These are phyloP conservation scores for Spizaetus ornatus DNA, from an alignment of 2,113 vertebrate species.

Conservation along the genomic window DNA sequence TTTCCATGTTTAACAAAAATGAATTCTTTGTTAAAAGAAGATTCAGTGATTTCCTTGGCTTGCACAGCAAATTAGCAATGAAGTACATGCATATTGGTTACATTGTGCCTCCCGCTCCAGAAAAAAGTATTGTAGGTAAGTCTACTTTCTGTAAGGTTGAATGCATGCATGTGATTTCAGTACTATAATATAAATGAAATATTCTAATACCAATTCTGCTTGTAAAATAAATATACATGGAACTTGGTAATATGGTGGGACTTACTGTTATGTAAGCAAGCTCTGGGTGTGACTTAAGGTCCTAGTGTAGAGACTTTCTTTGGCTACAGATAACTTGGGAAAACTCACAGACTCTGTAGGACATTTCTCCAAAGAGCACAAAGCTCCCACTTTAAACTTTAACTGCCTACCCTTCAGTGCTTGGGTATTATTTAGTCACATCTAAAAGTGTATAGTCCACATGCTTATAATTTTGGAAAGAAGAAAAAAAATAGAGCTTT, in stretches of 20 bases:
- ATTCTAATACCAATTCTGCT: background rate
- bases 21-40: conserved; percentile 95
- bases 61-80: conserved; percentile 93
- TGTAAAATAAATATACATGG: conserved; percentile 57
- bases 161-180: background rate
- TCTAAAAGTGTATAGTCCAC: background rate
- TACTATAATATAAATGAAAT: background rate
- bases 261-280: background rate
- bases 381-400: background rate
- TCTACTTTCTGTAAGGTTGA: background rate
- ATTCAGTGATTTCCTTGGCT: conserved; percentile 97
- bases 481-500: background rate
- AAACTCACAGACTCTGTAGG: background rate
- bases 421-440: background rate
- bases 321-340: background rate
- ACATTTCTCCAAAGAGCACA: background rate
- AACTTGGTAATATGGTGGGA: background rate
- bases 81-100: conserved; percentile 95
- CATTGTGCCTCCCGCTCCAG: conserved; percentile 91
- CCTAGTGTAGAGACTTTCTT: background rate
- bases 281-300: background rate
- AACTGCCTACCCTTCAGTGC: background rate
- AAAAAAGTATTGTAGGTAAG: conserved; percentile 96
- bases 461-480: background rate
- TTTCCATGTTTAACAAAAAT: conserved; percentile 84